Conservation (phyloP, 2,888 invertebrate genomes). For the Panopea generosa region DNA sequence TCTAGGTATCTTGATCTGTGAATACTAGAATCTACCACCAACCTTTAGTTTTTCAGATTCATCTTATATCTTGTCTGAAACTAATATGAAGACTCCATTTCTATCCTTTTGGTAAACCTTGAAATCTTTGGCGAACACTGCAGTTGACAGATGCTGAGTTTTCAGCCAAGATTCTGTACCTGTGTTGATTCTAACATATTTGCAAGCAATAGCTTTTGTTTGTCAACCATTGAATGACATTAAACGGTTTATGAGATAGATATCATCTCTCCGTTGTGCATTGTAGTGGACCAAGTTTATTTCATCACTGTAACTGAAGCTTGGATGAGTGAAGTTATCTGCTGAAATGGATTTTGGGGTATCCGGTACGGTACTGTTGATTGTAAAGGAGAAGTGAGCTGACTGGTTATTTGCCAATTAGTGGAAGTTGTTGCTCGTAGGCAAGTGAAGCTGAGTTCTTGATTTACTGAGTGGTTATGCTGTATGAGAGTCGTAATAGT, state of each 20-base stretch:
- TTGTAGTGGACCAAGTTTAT: neutral
- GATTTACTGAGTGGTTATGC: neutral
- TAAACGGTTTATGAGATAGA: neutral
- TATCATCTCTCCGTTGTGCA: slow-evolving; percentile 2
- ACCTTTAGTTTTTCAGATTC: slow-evolving; percentile 11
- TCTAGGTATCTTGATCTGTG: too few relatives aligned
- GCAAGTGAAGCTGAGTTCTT: neutral
- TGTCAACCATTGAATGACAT: slow-evolving; percentile 12
- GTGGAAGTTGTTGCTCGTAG: neutral
- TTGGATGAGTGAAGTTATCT: neutral
- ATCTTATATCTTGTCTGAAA: neutral
- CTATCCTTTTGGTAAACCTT: slow-evolving; percentile 5
- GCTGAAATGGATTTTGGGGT: neutral
- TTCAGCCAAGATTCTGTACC: slow-evolving; percentile 16
- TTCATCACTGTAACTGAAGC: neutral
- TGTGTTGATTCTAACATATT: slow-evolving; percentile 6
- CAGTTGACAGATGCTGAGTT: neutral
- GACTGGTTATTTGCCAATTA: too few relatives aligned
- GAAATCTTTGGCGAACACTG: slow-evolving; percentile 3
- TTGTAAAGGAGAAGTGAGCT: neutral
- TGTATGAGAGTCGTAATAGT: neutral
- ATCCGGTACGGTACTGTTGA: neutral
- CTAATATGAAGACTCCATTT: neutral
- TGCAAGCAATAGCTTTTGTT: neutral
- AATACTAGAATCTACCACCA: too few relatives aligned